Evolutionary conservation across 1,140 invertebrate species (phyloP).

Genomic region (Thaumatotibia leucotreta): DNA sequence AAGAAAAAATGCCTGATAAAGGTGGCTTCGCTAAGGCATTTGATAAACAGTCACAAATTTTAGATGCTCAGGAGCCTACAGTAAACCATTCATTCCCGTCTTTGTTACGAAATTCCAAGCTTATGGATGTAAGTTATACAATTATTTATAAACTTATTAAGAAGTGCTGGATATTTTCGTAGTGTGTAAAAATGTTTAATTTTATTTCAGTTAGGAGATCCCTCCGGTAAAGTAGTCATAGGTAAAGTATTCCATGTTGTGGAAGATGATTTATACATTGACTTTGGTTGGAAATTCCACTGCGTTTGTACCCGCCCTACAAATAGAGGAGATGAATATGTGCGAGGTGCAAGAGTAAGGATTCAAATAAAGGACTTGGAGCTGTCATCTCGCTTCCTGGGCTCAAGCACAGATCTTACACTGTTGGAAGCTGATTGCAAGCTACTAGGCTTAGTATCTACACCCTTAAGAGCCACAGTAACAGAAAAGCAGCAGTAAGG

Average conservation of each 20-base stretch:
- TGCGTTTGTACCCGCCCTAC: constrained; percentile 93
- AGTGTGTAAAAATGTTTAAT: constrained; percentile 14
- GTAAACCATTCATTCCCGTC: constrained; percentile 82
- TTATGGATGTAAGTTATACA: constrained; percentile 88
- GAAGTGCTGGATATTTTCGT: not conserved
- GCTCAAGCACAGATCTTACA: constrained; percentile 91
- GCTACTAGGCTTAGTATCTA: constrained; percentile 82
- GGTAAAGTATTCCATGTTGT: constrained; percentile 94
- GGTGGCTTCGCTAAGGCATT: constrained; percentile 85
- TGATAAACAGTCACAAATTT: constrained; percentile 78
- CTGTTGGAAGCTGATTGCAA: constrained; percentile 94
- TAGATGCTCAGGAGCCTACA: constrained; percentile 50
- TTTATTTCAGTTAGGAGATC: constrained; percentile 90
- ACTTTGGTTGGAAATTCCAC: constrained; percentile 99
- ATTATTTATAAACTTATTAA: not conserved
- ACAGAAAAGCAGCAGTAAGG: constrained; percentile 20
- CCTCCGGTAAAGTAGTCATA: constrained; percentile 88
- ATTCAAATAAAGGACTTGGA: constrained; percentile 92
- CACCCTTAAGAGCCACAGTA: constrained; percentile 51
- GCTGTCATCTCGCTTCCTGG: constrained; percentile 92
- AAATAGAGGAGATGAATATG: constrained; percentile 85
- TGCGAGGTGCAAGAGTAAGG: constrained; percentile 88
- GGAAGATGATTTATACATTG: constrained; percentile 96
- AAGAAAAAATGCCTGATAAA: constrained; percentile 35
- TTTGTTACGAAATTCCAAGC: constrained; percentile 90